phyloP scores from a whole-genome alignment of 2,888 invertebrate genomes.

The Euproctis similis region DNA sequence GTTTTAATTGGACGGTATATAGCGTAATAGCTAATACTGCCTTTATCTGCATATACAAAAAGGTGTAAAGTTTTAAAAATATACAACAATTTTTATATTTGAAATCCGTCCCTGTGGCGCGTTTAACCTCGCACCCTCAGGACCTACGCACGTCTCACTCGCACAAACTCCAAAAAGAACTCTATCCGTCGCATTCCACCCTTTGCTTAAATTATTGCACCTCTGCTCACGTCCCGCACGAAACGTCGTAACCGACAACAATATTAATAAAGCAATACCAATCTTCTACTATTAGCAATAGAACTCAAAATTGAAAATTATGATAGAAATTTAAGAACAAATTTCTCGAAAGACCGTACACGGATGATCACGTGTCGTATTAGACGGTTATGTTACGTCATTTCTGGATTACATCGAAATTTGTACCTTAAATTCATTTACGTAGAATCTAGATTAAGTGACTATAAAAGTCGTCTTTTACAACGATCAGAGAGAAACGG shows the following conservation, averaged over 20 bases:
- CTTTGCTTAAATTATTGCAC: conserved; percentile 75
- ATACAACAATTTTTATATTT: not conserved
- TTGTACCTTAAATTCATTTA: no score
- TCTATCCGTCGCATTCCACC: conserved; percentile 72
- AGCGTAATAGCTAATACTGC: no score
- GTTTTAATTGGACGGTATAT: no score
- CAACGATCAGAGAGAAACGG: conserved; percentile 24
- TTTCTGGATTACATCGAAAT: no score
- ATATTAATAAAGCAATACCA: conserved; percentile 29
- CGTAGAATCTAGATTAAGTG: no score
- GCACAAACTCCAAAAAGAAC: conserved; percentile 76
- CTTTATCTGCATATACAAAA: no score
- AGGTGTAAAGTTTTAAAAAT: no score
- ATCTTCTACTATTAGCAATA: conserved; percentile 12
- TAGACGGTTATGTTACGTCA: no score
- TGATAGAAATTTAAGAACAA: conserved; percentile 36
- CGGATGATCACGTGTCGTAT: conserved; percentile 43
- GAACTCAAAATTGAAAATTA: conserved; percentile 11
- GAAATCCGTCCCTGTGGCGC: conserved; percentile 51
- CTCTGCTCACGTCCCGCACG: conserved; percentile 41
- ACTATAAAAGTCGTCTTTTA: no score
- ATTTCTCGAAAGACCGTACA: conserved; percentile 58
- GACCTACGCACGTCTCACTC: conserved; percentile 74
- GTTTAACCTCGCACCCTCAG: conserved; percentile 67
- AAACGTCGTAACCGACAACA: conserved; percentile 34